These are phyloP conservation scores for Catalaphyllia jardinei DNA, from an alignment of 64 coral and sea anemone genomes.

Conservation along the genomic window DNA sequence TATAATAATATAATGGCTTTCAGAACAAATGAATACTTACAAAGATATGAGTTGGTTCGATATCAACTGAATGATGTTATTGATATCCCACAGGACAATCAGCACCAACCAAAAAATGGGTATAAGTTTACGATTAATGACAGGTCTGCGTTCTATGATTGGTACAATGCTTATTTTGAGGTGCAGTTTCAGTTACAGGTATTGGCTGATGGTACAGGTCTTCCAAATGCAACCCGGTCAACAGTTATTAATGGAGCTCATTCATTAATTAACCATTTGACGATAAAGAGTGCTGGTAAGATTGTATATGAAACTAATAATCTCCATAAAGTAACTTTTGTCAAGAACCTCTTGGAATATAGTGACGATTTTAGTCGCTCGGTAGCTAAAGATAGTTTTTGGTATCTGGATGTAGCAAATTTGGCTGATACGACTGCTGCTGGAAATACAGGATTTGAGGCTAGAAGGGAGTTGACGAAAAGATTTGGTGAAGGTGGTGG, in stretches of 20 bases:
- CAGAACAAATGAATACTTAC: constrained; percentile 16
- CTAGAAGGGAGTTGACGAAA: background rate
- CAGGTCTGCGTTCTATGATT: background rate
- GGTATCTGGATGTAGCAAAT: background rate
- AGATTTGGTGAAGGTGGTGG: too few relatives aligned
- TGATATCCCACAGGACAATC: background rate
- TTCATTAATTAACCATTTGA: background rate
- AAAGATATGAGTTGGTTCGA: background rate
- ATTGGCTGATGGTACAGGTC: background rate
- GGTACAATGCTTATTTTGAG: background rate
- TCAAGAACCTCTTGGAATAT: background rate
- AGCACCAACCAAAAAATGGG: constrained; percentile 7
- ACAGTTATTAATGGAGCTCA: background rate
- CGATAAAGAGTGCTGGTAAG: background rate
- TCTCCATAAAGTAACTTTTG: background rate
- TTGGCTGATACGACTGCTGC: too few relatives aligned
- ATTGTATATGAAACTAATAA: background rate
- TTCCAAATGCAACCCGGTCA: background rate
- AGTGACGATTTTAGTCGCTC: background rate
- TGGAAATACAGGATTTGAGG: background rate
- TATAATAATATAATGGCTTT: constrained; percentile 17
- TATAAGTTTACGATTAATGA: background rate
- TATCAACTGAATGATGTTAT: background rate
- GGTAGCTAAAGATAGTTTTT: background rate
- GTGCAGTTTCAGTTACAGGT: background rate